Percentiles rank a stretch among this genome's conserved stretches.
phyloP scores from a whole-genome alignment of 2,888 invertebrate species.

The Diploptera punctata region DNA sequence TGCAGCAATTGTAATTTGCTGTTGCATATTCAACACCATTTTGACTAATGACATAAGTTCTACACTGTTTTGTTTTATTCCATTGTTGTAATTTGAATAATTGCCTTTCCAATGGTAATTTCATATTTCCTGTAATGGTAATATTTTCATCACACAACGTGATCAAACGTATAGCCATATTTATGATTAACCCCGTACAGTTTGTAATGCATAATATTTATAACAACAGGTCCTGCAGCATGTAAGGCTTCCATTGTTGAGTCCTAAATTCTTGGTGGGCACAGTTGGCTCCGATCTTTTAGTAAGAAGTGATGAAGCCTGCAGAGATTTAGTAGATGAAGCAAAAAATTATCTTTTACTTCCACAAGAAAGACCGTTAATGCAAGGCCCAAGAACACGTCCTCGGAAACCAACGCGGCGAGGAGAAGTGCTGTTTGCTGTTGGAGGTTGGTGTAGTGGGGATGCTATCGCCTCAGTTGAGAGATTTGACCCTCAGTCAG shows the following conservation, averaged over 20 bases:
- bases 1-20: too few species aligned
- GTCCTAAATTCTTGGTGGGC: slow-evolving; percentile 97
- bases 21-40: too few species aligned
- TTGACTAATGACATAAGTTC: too few species aligned
- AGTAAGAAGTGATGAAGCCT: slow-evolving; percentile 94
- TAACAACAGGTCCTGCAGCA: slow-evolving; percentile 91
- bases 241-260: slow-evolving; percentile 92
- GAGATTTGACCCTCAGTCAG: slow-evolving; percentile 93
- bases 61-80: too few species aligned
- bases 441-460: slow-evolving; percentile 99
- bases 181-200: too few species aligned
- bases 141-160: too few species aligned
- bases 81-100: too few species aligned
- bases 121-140: too few species aligned
- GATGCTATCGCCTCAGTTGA: slow-evolving; percentile 99
- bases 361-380: slow-evolving; percentile 92
- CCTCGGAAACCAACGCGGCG: slow-evolving; percentile 94
- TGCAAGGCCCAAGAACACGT: slow-evolving; percentile 94
- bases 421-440: slow-evolving; percentile 97
- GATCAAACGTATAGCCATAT: too few species aligned
- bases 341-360: slow-evolving; percentile 97
- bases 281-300: slow-evolving; percentile 96
- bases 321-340: slow-evolving; percentile 96
- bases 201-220: too few species aligned
- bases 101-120: too few species aligned